Evolutionary conservation across 2,888 invertebrate genomes (phyloP), one percentile per base, ranked within the genome.

Genomic region (Eugnorisma glareosa): DNA sequence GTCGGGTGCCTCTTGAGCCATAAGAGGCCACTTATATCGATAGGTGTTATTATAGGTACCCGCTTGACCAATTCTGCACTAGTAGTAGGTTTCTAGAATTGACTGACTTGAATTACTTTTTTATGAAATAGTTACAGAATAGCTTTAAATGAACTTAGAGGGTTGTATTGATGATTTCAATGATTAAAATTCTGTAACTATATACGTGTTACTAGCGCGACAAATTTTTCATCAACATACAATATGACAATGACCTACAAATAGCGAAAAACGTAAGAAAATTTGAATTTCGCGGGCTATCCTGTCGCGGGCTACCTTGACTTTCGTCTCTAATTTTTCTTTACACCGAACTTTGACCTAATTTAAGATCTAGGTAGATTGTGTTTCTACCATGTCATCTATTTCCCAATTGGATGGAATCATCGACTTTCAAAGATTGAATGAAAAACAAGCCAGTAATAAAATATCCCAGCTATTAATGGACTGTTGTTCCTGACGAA

Each of bases 401-500:
- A 11, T 51, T 77, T 64, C 64, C 11, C 2, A 37, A 35, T 31
- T 24, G 24, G 28, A 2, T 37, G 11, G 5, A 64, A 24, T 28
- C 18, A 45, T 43, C 28, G 4, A 15, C 13, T 35, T 31, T 76
- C n/a, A 18, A 5, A 43, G 13, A 57, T 45, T 45, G 15, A 37
- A 57, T 37, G 7, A 37, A 69, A 79, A 61, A 69, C n/a, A 69
- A 70, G 59, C 40, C 57, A 40, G 37, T 31, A 77, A 48, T 66
- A 64, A 54, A 75, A 43, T 79, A 71, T 57, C 40, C 24, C 28
- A 59, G 54, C 54, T 40, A 57, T 21, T 67, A 79, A 63, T 45
- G 51, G 63, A 74, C 24, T 48, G 54, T 81, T 73, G 13, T 54
- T 73, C 18, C 45, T 37, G 31, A n/a, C 3, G 18, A 74, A 79